Conservation (phyloP, 2,113 vertebrate genomes). For the Chlorodrepanis virens region DNA sequence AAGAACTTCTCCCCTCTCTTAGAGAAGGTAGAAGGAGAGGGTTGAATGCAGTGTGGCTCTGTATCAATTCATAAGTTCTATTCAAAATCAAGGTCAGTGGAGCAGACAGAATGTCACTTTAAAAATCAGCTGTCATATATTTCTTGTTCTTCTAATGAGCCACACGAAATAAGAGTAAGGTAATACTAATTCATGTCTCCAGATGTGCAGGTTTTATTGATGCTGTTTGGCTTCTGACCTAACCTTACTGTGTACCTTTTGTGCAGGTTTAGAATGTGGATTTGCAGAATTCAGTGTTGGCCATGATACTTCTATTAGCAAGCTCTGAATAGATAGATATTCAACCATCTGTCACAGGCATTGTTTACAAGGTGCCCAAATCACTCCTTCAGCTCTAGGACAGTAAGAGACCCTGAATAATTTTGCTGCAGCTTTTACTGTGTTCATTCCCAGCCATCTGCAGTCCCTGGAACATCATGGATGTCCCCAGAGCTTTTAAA, state of each 20-base stretch:
- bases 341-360: background rate
- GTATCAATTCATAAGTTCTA: background rate
- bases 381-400: background rate
- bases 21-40: background rate
- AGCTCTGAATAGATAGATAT: background rate
- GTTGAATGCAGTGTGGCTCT: background rate
- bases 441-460: constrained; percentile 1
- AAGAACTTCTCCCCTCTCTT: background rate
- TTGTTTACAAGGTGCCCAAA: background rate
- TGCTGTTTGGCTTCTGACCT: background rate
- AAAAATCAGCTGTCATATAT: background rate
- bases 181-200: background rate
- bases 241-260: background rate
- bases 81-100: background rate
- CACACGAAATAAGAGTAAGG: background rate
- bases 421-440: background rate
- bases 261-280: background rate
- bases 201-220: background rate
- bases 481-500: background rate
- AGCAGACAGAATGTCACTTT: background rate
- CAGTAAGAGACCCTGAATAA: background rate
- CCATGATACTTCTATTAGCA: background rate
- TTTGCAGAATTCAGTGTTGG: background rate
- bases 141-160: background rate
- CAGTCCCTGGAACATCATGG: background rate